A percentile compares a stretch with the other conserved stretches of the same genome.
phyloP scores from a whole-genome alignment of 2,888 invertebrate species.

The Agrenia bidenticulata region DNA sequence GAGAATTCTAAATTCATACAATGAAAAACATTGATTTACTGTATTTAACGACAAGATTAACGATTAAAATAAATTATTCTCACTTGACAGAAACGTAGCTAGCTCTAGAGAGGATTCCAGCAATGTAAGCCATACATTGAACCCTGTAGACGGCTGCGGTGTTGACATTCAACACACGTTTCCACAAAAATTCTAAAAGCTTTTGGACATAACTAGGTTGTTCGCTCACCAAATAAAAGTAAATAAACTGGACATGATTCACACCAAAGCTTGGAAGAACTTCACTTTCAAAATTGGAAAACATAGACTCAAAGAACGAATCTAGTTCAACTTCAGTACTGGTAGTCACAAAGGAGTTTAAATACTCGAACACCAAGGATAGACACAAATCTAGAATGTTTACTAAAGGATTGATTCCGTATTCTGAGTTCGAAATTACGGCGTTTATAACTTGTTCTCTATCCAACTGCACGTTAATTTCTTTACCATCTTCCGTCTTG shows the following conservation, averaged over 20 bases:
- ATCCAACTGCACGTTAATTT: constrained; percentile 12
- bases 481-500: constrained; percentile 30
- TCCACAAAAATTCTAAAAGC: constrained; percentile 73
- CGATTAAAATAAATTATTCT: constrained; percentile 53
- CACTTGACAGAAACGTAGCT: constrained; percentile 66
- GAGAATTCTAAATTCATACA: constrained; percentile 62
- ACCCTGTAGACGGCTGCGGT: constrained; percentile 67
- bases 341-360: constrained; percentile 61
- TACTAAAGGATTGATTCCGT: constrained; percentile 61
- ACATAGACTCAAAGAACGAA: constrained; percentile 63
- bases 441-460: constrained; percentile 33
- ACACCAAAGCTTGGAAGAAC: constrained; percentile 81
- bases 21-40: constrained; percentile 6
- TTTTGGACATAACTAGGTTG: constrained; percentile 64
- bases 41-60: no score
- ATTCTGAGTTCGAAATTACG: constrained; percentile 55
- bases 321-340: constrained; percentile 54
- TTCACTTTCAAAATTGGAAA: constrained; percentile 74
- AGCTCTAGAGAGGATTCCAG: constrained; percentile 71
- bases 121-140: constrained; percentile 71
- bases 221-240: constrained; percentile 73
- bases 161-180: constrained; percentile 69
- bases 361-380: constrained; percentile 69
- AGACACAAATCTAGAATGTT: constrained; percentile 76
- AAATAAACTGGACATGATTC: constrained; percentile 73